Conservation (phyloP, 2,888 invertebrate species). For the Euplexia lucipara region DNA sequence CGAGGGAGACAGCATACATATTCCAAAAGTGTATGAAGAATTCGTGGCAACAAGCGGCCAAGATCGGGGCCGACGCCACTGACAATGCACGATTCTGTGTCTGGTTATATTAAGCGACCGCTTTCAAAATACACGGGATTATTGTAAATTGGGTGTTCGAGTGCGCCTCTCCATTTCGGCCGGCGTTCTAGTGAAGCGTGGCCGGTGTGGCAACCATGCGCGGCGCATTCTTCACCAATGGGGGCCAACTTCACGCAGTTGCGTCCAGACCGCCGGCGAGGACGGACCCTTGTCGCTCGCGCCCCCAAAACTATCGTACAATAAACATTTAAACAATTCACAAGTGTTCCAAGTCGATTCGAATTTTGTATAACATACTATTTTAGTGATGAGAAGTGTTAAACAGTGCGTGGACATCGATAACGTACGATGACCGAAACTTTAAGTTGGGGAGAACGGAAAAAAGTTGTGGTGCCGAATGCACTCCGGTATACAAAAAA, state of each 20-base stretch:
- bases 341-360: constrained; percentile 81
- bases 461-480: constrained; percentile 88
- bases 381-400: constrained; percentile 82
- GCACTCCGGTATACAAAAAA: constrained; percentile 86
- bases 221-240: constrained; percentile 90
- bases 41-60: constrained; percentile 82
- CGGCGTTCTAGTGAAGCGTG: constrained; percentile 82
- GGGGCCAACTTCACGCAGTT: constrained; percentile 88
- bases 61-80: constrained; percentile 87
- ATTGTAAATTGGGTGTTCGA: constrained; percentile 76
- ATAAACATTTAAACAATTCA: constrained; percentile 83
- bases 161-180: constrained; percentile 79
- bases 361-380: constrained; percentile 70
- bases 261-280: constrained; percentile 79
- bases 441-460: constrained; percentile 84
- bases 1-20: constrained; percentile 82
- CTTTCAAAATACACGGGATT: constrained; percentile 75
- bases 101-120: constrained; percentile 87
- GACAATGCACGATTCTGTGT: constrained; percentile 89
- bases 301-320: constrained; percentile 83
- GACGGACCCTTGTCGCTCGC: constrained; percentile 81
- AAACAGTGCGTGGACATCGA: constrained; percentile 65
- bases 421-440: constrained; percentile 87
- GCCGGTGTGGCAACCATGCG: constrained; percentile 90
- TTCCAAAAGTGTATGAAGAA: constrained; percentile 85